Percentiles rank a stretch among this genome's conserved stretches.
Evolutionary conservation across 2,797 vertebrate genomes (phyloP).

Genomic region (Sebastes minor): DNA sequence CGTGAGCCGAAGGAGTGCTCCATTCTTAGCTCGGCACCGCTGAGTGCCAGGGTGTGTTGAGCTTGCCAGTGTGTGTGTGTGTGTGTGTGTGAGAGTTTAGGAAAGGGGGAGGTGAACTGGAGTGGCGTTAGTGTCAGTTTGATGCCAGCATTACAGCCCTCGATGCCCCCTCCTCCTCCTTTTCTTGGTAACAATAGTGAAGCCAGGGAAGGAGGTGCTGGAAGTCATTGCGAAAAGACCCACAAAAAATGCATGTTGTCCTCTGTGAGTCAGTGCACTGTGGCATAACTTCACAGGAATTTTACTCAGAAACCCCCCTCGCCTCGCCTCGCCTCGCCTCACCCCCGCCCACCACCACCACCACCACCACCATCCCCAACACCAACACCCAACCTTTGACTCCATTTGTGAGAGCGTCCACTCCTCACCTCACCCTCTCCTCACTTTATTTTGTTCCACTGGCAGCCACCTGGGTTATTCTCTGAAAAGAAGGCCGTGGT

Average conservation of each 20-base stretch:
- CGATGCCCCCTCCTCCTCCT: constrained; percentile 15
- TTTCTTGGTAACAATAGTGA: constrained; percentile 56
- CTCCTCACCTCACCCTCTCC: constrained; percentile 45
- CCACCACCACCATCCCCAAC: not conserved
- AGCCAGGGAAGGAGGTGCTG: constrained; percentile 36
- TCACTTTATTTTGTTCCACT: constrained; percentile 23
- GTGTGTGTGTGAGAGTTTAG: constrained; percentile 24
- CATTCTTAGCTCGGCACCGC: constrained; percentile 82
- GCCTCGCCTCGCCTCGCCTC: not conserved
- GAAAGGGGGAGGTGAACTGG: constrained; percentile 41
- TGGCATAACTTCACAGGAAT: constrained; percentile 49
- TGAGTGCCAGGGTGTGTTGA: constrained; percentile 74
- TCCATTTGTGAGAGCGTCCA: constrained; percentile 31
- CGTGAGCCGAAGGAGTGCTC: constrained; percentile 81
- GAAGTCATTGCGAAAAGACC: constrained; percentile 39
- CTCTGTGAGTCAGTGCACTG: constrained; percentile 52
- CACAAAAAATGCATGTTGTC: not conserved
- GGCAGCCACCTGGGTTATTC: constrained; percentile 58
- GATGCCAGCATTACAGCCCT: constrained; percentile 68
- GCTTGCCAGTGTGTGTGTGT: constrained; percentile 69
- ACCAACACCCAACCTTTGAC: constrained; percentile 48
- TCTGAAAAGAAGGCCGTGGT: constrained; percentile 62
- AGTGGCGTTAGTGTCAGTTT: constrained; percentile 58
- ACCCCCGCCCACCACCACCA: not conserved
- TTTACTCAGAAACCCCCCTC: constrained; percentile 27